Base-by-base conservation (phyloP, 2,797 vertebrate species). In the Tinamus major region DNA sequence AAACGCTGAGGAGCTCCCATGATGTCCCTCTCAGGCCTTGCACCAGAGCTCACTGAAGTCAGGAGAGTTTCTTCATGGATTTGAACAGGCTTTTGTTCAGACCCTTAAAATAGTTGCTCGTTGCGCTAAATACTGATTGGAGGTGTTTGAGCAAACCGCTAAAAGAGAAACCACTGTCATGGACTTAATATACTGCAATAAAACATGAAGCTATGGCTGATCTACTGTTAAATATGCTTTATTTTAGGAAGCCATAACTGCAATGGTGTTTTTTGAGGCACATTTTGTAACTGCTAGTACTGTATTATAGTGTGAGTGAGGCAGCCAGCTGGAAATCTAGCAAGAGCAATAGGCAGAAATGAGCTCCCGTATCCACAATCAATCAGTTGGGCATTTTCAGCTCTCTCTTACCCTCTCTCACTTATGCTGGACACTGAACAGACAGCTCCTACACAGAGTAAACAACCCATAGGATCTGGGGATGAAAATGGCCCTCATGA, bases 391-490 rank as follows among this genome's bases (percentile, higher is more conserved):
- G 51, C 71, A 79, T 87, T 96, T 94, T 82, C 63, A 93, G 55
- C 81, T 79, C 77, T 35, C 35, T 35, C 35, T 35, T 35, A 35
- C 35, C 72, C 65, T 85, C 92, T 70, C 9, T 56, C 33, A 18
- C 74, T 93, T 70, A 27, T 89, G 95, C 86, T 86, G 87, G 85
- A 94, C 92, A 63, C 4, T 85, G 51, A 75, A 89, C 77, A 79
- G 94, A 83, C 41, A 94, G 70, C 31, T 77, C 44, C 63, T 83
- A 58, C 76, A 51, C 53, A 85, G 82, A 92, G 59, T 35, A 79
- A 75, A 86, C 58, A 94, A 24, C 39, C 72, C 76, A 83, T 13
- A 68, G 62, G 72, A 76, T 93, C 41, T 0, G 0, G 63, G 83
- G 35, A 90, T 0, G 1, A 80, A 92, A 96, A 95, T 72, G 51